Conservation (phyloP, 92 coral and sea anemone species). For the Porites rus region DNA sequence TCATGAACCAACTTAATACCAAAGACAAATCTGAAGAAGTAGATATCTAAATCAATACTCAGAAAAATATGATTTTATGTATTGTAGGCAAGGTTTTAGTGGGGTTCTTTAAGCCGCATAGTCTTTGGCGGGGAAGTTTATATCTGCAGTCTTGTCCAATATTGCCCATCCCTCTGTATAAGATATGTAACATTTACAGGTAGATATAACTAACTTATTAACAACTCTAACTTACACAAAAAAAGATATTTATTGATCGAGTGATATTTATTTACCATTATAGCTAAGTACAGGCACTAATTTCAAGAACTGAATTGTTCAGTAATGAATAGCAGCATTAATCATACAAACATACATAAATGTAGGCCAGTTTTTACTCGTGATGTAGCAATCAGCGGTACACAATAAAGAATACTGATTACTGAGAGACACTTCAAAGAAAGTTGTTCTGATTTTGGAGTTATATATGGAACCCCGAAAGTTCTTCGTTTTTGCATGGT, state of each 20-base stretch:
- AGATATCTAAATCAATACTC: too few relatives aligned
- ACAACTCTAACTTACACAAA: not conserved
- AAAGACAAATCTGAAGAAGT: too few relatives aligned
- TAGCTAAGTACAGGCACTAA: not conserved
- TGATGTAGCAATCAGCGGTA: not conserved
- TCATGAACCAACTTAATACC: too few relatives aligned
- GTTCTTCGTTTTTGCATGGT: too few relatives aligned
- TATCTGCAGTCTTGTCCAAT: not conserved
- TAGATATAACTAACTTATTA: not conserved
- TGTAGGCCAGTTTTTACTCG: not conserved
- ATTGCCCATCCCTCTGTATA: not conserved
- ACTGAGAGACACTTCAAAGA: not conserved
- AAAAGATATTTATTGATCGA: not conserved
- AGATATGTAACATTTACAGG: not conserved
- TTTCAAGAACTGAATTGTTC: not conserved
- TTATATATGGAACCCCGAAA: too few relatives aligned
- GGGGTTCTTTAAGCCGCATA: too few relatives aligned
- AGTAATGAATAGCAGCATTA: not conserved
- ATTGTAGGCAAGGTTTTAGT: too few relatives aligned
- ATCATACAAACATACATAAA: not conserved
- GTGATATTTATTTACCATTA: slow-evolving; percentile 2
- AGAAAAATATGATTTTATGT: too few relatives aligned
- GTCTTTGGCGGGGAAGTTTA: not conserved
- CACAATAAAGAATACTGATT: not conserved
- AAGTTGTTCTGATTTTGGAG: too few relatives aligned